Evolutionary conservation across 2,888 invertebrate genomes (phyloP).

Genomic region (Notocelia uddmanniana): DNA sequence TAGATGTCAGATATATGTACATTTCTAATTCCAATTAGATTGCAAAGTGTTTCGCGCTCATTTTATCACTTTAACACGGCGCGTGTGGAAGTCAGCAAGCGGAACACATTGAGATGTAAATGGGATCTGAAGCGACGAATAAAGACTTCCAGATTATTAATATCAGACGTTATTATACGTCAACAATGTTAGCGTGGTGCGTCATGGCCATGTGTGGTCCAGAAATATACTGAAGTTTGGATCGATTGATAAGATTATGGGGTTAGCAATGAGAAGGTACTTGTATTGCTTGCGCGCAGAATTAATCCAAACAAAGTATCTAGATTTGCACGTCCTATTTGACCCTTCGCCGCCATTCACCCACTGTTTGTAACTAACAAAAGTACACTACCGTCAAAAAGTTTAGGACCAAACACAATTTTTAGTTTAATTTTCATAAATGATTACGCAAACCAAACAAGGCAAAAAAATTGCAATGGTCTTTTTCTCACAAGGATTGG

Average conservation of each 20-base stretch:
- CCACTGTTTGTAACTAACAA: too few species aligned
- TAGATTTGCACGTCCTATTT: too few species aligned
- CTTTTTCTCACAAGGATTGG: too few species aligned
- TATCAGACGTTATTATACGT: constrained; percentile 26
- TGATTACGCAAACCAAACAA: too few species aligned
- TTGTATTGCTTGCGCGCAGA: not conserved
- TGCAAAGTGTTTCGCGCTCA: not conserved
- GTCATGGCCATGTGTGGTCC: constrained; percentile 23
- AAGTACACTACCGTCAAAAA: too few species aligned
- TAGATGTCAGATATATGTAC: too few species aligned
- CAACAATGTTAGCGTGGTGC: constrained; percentile 26
- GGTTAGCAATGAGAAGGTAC: not conserved
- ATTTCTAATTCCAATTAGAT: not conserved
- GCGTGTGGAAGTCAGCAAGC: not conserved
- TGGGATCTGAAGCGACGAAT: not conserved
- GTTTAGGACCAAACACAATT: too few species aligned
- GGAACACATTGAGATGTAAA: not conserved
- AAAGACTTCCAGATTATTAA: constrained; percentile 20
- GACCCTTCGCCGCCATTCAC: too few species aligned
- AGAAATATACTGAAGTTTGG: constrained; percentile 21
- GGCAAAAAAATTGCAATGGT: too few species aligned
- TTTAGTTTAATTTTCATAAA: too few species aligned
- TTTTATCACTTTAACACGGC: not conserved
- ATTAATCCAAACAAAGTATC: not conserved
- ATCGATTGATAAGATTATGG: constrained; percentile 21